Percentiles rank a stretch among this genome's conserved stretches.
Evolutionary conservation across 2,113 vertebrate genomes (phyloP).

Genomic region (Columba livia): DNA sequence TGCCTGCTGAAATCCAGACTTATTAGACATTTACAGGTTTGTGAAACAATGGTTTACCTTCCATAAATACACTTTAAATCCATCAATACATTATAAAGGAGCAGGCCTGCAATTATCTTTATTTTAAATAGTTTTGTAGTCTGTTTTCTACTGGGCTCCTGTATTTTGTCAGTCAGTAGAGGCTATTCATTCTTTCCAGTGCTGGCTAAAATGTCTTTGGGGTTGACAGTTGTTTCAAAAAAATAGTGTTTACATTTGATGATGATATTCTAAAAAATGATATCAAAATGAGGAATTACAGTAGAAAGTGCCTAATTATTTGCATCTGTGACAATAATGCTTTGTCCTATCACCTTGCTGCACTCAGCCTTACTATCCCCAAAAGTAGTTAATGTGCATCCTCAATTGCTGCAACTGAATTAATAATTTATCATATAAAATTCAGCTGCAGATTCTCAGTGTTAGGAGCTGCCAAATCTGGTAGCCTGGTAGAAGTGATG

Average conservation of each 20-base stretch:
- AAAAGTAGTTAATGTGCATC: fast-evolving
- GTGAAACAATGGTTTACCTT: not conserved
- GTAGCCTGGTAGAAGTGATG: not conserved
- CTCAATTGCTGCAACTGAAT: not conserved
- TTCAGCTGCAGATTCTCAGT: not conserved
- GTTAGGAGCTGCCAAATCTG: not conserved
- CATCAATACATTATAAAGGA: not conserved
- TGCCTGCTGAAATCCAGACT: not conserved
- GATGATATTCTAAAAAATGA: not conserved
- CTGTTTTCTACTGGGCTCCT: not conserved
- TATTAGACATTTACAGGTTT: not conserved
- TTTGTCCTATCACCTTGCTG: not conserved
- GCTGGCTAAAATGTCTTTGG: not conserved
- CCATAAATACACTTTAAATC: not conserved
- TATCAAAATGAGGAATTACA: not conserved
- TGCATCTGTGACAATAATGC: not conserved
- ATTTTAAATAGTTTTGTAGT: not conserved
- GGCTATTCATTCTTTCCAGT: not conserved
- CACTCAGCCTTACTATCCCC: not conserved
- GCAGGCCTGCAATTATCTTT: not conserved
- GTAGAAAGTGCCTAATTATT: not conserved
- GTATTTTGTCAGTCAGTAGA: not conserved
- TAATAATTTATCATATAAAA: not conserved
- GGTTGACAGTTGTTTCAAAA: not conserved
- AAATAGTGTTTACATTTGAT: not conserved